Evolutionary conservation across 2,113 vertebrate genomes (phyloP).

Genomic region (Peromyscus maniculatus): DNA sequence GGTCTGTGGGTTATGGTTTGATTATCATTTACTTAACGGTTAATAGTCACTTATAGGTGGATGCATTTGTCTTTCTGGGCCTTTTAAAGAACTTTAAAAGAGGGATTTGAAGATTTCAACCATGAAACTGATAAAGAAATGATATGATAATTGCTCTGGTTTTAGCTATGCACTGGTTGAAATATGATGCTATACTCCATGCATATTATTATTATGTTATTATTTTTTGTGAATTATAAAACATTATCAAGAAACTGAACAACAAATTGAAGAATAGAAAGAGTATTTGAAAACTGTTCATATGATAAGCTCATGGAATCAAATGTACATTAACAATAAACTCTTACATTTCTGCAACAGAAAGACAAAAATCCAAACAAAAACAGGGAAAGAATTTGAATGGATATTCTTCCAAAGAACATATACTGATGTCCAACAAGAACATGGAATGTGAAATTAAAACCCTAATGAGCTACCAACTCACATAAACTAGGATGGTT

Average conservation of each 20-base stretch:
- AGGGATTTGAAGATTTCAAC: not conserved
- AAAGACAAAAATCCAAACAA: constrained; percentile 30
- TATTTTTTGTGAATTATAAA: constrained; percentile 16
- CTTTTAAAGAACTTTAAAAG: not conserved
- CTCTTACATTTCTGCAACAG: not conserved
- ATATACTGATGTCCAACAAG: not conserved
- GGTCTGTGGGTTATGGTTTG: not conserved
- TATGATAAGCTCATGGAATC: not conserved
- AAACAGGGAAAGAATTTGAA: not conserved
- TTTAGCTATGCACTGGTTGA: not conserved
- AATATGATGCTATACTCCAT: not conserved
- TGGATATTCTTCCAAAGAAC: constrained; percentile 17
- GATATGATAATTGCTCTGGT: not conserved
- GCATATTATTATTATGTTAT: not conserved
- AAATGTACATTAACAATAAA: not conserved
- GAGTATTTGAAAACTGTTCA: constrained; percentile 42
- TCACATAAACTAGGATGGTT: not conserved
- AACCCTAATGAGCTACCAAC: not conserved
- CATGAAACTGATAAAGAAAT: not conserved
- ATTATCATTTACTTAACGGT: not conserved
- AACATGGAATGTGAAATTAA: constrained; percentile 12
- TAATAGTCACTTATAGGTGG: too few relatives aligned
- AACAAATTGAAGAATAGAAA: not conserved
- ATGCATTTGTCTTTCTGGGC: not conserved
- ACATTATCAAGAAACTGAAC: constrained; percentile 11